Percentiles rank a stretch among this genome's conserved stretches.
Conservation (phyloP, 2,888 invertebrate genomes). For the Ornithoptera priamus region DNA sequence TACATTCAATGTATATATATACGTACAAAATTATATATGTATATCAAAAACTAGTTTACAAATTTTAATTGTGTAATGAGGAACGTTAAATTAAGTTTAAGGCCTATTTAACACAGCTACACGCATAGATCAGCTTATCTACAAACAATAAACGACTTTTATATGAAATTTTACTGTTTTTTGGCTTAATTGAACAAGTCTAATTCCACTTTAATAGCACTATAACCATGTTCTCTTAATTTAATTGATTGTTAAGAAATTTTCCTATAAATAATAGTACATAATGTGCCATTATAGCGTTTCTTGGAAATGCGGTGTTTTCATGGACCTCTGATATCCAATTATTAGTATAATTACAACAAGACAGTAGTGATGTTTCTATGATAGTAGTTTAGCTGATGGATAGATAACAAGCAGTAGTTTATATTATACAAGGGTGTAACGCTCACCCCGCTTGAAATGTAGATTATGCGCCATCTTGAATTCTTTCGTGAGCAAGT, state of each 20-base stretch:
- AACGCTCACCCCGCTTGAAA: neutral
- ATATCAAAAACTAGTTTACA: neutral
- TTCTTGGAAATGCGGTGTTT: slow-evolving; percentile 5
- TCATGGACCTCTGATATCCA: slow-evolving; percentile 9
- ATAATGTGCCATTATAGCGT: neutral
- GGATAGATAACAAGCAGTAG: slow-evolving; percentile 13
- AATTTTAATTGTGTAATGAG: neutral
- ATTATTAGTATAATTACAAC: slow-evolving; percentile 19
- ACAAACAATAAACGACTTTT: neutral
- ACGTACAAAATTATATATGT: no score
- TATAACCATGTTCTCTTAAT: neutral
- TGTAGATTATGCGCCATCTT: neutral
- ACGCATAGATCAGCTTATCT: neutral
- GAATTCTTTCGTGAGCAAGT: neutral
- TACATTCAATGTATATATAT: no score
- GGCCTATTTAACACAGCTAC: slow-evolving; percentile 10
- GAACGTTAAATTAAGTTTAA: slow-evolving; percentile 3
- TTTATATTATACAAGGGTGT: neutral
- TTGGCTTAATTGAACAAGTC: neutral
- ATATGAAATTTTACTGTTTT: neutral
- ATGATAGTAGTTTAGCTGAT: slow-evolving; percentile 15
- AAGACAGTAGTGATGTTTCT: slow-evolving; percentile 11
- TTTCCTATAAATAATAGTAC: slow-evolving; percentile 7
- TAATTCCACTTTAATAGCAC: neutral
- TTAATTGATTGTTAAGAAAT: slow-evolving; percentile 10